Conservation (phyloP, 2,797 vertebrate genomes). For the Sebastes hubbsi region DNA sequence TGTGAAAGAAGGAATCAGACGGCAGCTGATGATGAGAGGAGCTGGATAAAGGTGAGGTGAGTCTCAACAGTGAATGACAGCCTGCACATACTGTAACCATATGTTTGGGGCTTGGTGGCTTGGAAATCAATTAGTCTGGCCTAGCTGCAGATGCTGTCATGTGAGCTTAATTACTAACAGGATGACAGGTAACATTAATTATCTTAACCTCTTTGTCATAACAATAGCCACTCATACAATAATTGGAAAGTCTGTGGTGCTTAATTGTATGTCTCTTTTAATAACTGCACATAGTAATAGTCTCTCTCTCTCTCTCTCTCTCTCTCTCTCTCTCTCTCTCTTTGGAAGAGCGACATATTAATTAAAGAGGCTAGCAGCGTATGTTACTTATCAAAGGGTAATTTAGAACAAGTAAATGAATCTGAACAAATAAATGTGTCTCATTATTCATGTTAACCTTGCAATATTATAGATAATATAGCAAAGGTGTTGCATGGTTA, state of each 20-base stretch:
- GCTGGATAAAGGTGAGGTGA: conserved; percentile 5
- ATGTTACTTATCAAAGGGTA: conserved; percentile 48
- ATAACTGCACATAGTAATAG: conserved; percentile 44
- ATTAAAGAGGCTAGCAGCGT: conserved; percentile 47
- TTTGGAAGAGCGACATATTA: conserved; percentile 31
- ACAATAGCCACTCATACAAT: conserved; percentile 63
- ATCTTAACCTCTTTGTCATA: conserved; percentile 66
- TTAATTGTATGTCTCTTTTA: conserved; percentile 68
- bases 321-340: neutral
- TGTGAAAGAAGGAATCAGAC: neutral
- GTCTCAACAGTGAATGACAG: conserved; percentile 25
- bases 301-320: conserved; percentile 1
- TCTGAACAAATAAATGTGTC: conserved; percentile 41
- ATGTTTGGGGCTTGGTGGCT: conserved; percentile 46
- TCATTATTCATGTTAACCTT: conserved; percentile 39
- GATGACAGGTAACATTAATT: conserved; percentile 76
- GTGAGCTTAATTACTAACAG: conserved; percentile 63
- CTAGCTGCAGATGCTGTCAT: conserved; percentile 55
- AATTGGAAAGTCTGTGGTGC: conserved; percentile 62
- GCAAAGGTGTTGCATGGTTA: neutral
- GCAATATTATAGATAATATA: neutral
- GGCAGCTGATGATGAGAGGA: neutral
- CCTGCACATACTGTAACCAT: conserved; percentile 43
- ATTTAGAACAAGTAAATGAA: conserved; percentile 52
- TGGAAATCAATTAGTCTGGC: conserved; percentile 70